Evolutionary conservation across 2,888 invertebrate species (phyloP), one percentile per base, ranked within the genome.

Genomic region (Meghimatium bilineatum): DNA sequence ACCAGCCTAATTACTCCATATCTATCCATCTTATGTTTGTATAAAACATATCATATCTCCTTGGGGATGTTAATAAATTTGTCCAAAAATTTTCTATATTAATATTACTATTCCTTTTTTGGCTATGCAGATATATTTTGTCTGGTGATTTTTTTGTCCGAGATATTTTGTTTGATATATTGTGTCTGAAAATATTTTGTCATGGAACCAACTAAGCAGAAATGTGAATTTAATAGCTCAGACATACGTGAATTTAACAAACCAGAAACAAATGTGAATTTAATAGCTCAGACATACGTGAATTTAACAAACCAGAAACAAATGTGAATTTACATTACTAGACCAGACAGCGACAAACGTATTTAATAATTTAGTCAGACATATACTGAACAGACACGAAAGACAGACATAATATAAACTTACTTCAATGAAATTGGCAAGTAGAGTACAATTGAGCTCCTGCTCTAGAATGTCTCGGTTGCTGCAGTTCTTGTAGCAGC

Each of bases 401-500:
- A 29, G 49, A 74, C 38, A 74, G 10, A 49, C 49, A 74, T 1
- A 71, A 74, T 3, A 29, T 23, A 2, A 49, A 85, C 89, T 89
- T 86, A 94, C 94, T 92, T 94, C 94, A 63, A 94, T 91, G 88
- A 93, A 94, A 87, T 94, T 93, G 29, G 94, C 90, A 52, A 94
- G 89, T 72, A 95, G 91, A 66, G 92, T 92, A 87, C 93, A 92
- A 87, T 94, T 94, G 88, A 95, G 95, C 94, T 95, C 96, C 93
- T 96, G 95, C 89, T 96, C 96, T 49, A 97, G 94, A 86, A 97
- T 96, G 0, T 95, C 95, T n/a, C 95, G 95, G 88, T 97, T 97
- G 86, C 96, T 95, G 6, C 95, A 94, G 90, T 96, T 96, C 75
- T 95, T 93, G 92, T 95, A 94, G 92, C 96, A 95, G 93, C 95